Evolutionary conservation across 2,113 vertebrate species (phyloP).

Genomic region (Xenopus laevis): DNA sequence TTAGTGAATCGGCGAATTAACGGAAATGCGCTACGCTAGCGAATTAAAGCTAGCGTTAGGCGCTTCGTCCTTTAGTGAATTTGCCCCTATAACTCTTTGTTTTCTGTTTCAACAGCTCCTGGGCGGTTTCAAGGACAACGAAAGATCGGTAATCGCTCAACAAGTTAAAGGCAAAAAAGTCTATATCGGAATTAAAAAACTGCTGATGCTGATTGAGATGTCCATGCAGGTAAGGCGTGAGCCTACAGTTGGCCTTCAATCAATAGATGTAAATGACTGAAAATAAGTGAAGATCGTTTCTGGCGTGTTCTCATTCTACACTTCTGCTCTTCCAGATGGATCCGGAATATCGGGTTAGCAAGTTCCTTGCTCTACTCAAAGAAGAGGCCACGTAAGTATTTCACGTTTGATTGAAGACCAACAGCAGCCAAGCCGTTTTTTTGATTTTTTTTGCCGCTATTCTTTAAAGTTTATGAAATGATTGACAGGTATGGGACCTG

Average conservation of each 20-base stretch:
- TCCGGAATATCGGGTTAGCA: slow-evolving; percentile 79
- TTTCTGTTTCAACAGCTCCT: slow-evolving; percentile 70
- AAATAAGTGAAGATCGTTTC: too few relatives aligned
- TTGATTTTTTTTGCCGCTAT: too few relatives aligned
- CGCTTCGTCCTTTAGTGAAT: too few relatives aligned
- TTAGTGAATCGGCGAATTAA: too few relatives aligned
- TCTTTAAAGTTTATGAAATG: too few relatives aligned
- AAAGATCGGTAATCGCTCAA: slow-evolving; percentile 77
- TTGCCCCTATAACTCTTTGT: too few relatives aligned
- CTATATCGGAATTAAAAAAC: slow-evolving; percentile 94
- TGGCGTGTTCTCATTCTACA: too few relatives aligned
- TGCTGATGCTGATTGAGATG: slow-evolving; percentile 97
- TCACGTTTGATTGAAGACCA: neutral
- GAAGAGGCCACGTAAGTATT: slow-evolving; percentile 89
- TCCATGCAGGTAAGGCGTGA: slow-evolving; percentile 77
- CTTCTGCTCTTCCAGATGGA: slow-evolving; percentile 76
- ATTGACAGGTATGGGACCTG: too few relatives aligned
- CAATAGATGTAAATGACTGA: too few relatives aligned
- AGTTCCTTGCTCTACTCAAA: slow-evolving; percentile 86
- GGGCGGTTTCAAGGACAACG: slow-evolving; percentile 86
- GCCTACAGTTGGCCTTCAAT: neutral
- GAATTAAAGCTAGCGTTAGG: too few relatives aligned
- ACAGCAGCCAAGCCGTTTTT: too few relatives aligned
- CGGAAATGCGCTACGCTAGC: too few relatives aligned
- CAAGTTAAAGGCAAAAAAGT: slow-evolving; percentile 73